A percentile compares a stretch with the other conserved stretches of the same genome.
Evolutionary conservation across 2,113 vertebrate species (phyloP).

Genomic region (Psophia crepitans): DNA sequence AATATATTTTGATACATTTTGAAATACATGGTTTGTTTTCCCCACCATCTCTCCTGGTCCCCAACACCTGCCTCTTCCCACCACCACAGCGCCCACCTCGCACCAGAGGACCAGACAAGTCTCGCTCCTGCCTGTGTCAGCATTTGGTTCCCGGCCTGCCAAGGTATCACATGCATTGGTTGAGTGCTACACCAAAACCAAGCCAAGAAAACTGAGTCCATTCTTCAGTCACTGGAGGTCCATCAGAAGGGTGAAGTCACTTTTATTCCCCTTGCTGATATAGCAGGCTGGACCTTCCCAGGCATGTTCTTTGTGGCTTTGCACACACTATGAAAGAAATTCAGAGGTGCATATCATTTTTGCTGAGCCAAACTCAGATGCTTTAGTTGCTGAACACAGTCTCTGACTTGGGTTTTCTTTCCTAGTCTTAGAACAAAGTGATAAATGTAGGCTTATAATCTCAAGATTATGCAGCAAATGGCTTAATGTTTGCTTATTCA

Average conservation of each 20-base stretch:
- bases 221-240: neutral
- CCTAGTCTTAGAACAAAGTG: neutral
- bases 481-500: neutral
- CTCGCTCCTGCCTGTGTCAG: neutral
- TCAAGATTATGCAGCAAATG: neutral
- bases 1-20: neutral
- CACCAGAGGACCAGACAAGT: rapidly evolving
- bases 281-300: neutral
- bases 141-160: rapidly evolving
- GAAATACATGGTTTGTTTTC: neutral
- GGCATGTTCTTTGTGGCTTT: neutral
- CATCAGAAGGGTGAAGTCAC: neutral
- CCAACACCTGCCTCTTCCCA: rapidly evolving
- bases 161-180: neutral
- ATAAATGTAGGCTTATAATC: neutral
- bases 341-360: neutral
- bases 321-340: neutral
- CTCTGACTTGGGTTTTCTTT: neutral
- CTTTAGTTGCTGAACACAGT: neutral
- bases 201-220: neutral
- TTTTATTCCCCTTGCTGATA: neutral
- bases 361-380: neutral
- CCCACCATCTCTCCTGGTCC: neutral
- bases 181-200: neutral
- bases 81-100: rapidly evolving